Conservation (phyloP, 2,797 vertebrate species). For the Peromyscus attwateri region DNA sequence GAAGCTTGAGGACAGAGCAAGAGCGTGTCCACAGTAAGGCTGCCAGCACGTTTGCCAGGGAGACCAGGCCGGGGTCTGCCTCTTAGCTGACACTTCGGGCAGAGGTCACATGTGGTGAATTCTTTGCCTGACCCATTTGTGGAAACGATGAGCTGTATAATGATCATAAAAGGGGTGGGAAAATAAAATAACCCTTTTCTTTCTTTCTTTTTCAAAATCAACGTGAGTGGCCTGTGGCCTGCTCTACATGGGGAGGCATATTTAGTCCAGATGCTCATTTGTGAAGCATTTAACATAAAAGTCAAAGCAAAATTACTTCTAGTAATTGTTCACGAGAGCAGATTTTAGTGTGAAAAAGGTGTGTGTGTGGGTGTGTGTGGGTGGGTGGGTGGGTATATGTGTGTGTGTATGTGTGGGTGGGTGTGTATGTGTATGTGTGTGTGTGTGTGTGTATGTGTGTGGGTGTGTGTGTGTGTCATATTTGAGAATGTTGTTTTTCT, state of each 20-base stretch:
- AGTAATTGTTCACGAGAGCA: conserved; percentile 48
- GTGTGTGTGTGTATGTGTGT: too few relatives aligned
- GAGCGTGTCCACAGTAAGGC: neutral
- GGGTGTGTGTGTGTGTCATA: neutral
- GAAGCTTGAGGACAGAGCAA: neutral
- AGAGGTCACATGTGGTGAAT: conserved; percentile 19
- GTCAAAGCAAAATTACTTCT: conserved; percentile 64
- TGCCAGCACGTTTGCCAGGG: neutral
- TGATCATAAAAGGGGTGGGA: neutral
- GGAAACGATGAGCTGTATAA: conserved; percentile 66
- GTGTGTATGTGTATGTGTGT: conserved; percentile 40
- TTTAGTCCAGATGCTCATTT: conserved; percentile 72
- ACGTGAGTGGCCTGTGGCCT: neutral
- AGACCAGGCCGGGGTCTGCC: neutral
- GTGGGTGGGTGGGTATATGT: neutral
- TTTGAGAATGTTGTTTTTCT: conserved; percentile 45
- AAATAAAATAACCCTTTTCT: neutral
- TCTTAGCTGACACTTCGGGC: neutral
- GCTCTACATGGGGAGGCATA: neutral
- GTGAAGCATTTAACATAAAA: conserved; percentile 63
- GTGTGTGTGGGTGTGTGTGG: neutral
- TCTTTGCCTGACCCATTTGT: conserved; percentile 65
- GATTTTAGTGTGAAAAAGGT: conserved; percentile 65
- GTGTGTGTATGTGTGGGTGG: neutral
- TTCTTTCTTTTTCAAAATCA: conserved; percentile 40